phyloP scores from a whole-genome alignment of 2,797 vertebrate species.

The Malacoctenus gilli region DNA sequence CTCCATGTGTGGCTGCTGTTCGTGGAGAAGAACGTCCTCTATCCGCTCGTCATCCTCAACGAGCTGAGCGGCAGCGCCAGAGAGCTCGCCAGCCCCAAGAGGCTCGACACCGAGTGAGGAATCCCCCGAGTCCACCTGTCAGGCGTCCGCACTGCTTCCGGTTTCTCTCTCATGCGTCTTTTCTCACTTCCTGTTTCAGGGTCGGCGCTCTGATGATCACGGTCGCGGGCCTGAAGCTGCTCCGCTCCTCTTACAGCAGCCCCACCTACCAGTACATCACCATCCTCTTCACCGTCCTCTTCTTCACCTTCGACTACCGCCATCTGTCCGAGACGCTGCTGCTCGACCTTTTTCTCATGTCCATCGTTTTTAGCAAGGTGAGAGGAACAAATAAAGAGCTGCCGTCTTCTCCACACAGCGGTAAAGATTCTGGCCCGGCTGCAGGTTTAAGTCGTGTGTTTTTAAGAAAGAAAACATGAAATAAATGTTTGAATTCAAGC shows the following conservation, averaged over 20 bases:
- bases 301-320: conserved; percentile 97
- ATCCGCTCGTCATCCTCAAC: conserved; percentile 95
- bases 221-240: conserved; percentile 95
- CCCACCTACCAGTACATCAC: conserved; percentile 96
- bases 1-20: conserved; percentile 97
- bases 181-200: conserved; percentile 68
- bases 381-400: conserved; percentile 17
- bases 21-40: conserved; percentile 95
- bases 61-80: conserved; percentile 95
- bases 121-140: neutral
- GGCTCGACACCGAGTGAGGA: conserved; percentile 95
- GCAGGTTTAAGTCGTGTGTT: no score
- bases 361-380: conserved; percentile 98
- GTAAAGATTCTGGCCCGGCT: no score
- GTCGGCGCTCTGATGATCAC: conserved; percentile 96
- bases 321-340: conserved; percentile 96
- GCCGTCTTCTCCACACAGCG: no score
- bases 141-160: no score
- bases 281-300: conserved; percentile 95
- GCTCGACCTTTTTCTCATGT: conserved; percentile 97
- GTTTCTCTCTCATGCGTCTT: no score
- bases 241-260: conserved; percentile 95
- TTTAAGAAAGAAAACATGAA: no score
- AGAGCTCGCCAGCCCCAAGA: conserved; percentile 93
- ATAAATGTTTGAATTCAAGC: no score